Base-by-base conservation (phyloP, 2,113 vertebrate genomes). In the Halichoerus grypus region DNA sequence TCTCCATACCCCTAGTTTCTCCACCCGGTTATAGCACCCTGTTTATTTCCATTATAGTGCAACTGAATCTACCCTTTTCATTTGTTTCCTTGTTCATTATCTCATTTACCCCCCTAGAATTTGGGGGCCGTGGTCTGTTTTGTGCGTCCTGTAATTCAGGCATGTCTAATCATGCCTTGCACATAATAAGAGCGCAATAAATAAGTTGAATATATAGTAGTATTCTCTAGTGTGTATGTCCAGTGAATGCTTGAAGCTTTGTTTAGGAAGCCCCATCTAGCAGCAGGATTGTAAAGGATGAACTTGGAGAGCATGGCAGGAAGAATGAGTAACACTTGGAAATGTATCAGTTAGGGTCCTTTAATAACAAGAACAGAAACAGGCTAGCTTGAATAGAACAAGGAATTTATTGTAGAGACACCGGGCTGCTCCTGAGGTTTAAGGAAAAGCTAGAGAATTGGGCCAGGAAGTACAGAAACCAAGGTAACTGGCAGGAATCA, bases 341-440 rank as follows among this genome's bases (percentile, higher is more conserved):
- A 80, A 79, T 28, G 31, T 7, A 31, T 79, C 55, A 24, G 19
- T 82, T 71, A 59, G 87, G 42, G 24, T 77, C 88, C 15, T 90
- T 76, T 65, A n/a, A 15, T 88, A 91, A 42, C 19, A 33, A 92
- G 87, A 72, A 81, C 80, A 88, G 77, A 92, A 93, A 84, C 53
- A 36, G 24, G 33, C 26, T 79, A 55, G 33, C 67, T 81, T 88
- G 51, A 91, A 49, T 76, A 76, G 53, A 65, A 82, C 89, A 77
- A 89, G 63, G 19, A 86, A n/a, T 87, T 85, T 53, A 53, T 81
- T 94, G 4, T 80, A 65, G 71, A 95, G 83, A 36, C 24, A 22
- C 10, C 46, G n/a, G 4, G 31, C 89, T 85, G 46, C 65, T 88
- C 76, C 91, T 59, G 59, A 67, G 36, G 11, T 14, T 92, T 67